These are phyloP conservation scores for Calameuta filiformis DNA, from an alignment of 2,888 invertebrate species.

Conservation along the genomic window DNA sequence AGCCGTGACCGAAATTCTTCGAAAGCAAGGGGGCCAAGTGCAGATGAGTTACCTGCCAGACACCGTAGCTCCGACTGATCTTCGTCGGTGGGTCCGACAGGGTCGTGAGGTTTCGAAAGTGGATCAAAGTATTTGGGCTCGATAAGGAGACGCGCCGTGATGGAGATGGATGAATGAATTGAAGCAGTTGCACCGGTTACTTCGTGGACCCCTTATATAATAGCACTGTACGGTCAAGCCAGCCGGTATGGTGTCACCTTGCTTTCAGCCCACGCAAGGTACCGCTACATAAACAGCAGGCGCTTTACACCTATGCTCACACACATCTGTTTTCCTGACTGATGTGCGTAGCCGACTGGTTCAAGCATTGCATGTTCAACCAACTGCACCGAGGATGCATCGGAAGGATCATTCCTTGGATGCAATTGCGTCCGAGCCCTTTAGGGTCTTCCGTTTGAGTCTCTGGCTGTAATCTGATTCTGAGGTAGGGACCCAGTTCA, in stretches of 20 bases:
- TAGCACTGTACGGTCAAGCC: conserved; percentile 7
- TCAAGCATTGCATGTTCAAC: neutral
- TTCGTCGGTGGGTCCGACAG: neutral
- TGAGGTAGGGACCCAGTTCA: neutral
- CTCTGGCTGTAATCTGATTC: neutral
- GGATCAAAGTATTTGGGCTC: neutral
- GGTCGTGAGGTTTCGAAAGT: neutral
- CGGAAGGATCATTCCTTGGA: neutral
- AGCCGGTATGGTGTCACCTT: conserved; percentile 53
- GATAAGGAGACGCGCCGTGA: neutral
- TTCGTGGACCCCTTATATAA: neutral
- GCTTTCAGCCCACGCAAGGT: conserved; percentile 55
- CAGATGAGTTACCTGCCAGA: conserved; percentile 30
- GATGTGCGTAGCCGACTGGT: neutral
- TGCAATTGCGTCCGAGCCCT: neutral
- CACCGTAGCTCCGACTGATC: neutral
- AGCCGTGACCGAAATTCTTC: conserved; percentile 62
- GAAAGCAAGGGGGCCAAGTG: conserved; percentile 61
- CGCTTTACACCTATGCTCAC: neutral
- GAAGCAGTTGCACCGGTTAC: neutral
- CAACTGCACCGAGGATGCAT: neutral
- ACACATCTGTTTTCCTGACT: neutral
- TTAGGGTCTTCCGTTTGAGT: neutral
- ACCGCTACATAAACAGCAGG: conserved; percentile 52
- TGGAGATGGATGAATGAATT: neutral